These are phyloP conservation scores for Heptranchias perlo DNA, from an alignment of 2,113 vertebrate genomes.

Conservation along the genomic window DNA sequence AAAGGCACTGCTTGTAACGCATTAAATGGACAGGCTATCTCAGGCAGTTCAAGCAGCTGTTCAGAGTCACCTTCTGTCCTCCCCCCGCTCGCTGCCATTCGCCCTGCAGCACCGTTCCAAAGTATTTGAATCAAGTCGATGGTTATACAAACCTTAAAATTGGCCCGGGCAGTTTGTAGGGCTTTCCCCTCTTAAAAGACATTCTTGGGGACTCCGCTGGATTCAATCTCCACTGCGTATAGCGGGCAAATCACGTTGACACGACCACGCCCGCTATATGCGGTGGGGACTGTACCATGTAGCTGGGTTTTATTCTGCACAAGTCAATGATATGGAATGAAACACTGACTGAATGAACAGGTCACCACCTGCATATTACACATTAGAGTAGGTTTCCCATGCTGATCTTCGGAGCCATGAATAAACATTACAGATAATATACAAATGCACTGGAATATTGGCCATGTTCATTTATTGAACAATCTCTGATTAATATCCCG, in stretches of 20 bases:
- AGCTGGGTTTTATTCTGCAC: neutral
- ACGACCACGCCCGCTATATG: neutral
- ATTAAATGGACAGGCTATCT: too few relatives aligned
- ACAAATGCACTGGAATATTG: neutral
- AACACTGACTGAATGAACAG: neutral
- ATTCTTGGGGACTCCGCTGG: neutral
- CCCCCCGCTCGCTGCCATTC: neutral
- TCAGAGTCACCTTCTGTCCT: too few relatives aligned
- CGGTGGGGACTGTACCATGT: neutral
- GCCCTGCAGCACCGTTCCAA: neutral
- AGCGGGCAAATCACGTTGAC: neutral
- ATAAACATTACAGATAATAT: neutral
- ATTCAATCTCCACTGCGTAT: neutral
- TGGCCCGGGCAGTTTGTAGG: neutral
- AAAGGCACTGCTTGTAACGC: too few relatives aligned
- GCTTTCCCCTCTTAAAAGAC: neutral
- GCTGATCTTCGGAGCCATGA: neutral
- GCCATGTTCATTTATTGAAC: neutral
- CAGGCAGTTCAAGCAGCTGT: too few relatives aligned
- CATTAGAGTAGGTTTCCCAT: neutral
- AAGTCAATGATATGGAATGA: neutral
- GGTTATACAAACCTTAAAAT: neutral
- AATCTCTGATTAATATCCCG: neutral
- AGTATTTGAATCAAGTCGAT: neutral
- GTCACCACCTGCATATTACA: neutral